phyloP scores from a whole-genome alignment of 2,113 vertebrate genomes.

The Spea multiplicata region DNA sequence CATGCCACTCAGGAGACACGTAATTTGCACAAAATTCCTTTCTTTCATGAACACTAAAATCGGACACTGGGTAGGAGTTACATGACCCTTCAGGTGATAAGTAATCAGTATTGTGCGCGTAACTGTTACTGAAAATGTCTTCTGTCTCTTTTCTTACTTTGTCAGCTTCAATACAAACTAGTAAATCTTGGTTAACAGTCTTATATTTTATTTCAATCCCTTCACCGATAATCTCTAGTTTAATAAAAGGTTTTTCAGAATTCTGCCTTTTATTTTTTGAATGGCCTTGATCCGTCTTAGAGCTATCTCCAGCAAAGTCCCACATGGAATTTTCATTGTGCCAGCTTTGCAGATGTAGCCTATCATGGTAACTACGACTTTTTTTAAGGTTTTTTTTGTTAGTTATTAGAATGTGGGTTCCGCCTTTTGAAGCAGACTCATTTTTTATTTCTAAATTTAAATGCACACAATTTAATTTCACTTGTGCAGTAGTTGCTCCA shows the following conservation, averaged over 20 bases:
- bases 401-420: constrained; percentile 54
- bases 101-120: constrained; percentile 53
- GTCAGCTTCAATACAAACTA: constrained; percentile 56
- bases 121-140: constrained; percentile 13
- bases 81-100: constrained; percentile 49
- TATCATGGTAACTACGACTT: constrained; percentile 23
- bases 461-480: constrained; percentile 60
- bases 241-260: constrained; percentile 52
- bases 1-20: constrained; percentile 45
- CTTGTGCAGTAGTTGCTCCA: constrained; percentile 61
- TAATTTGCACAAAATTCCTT: constrained; percentile 36
- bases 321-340: constrained; percentile 30
- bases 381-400: constrained; percentile 54
- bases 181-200: constrained; percentile 53
- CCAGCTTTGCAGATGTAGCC: constrained; percentile 49
- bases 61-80: constrained; percentile 48
- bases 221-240: constrained; percentile 58
- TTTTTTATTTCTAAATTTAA: constrained; percentile 73
- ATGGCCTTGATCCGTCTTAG: constrained; percentile 5
- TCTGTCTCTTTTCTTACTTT: constrained; percentile 38
- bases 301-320: constrained; percentile 20
- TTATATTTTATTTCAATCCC: constrained; percentile 56
- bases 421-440: constrained; percentile 50
- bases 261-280: constrained; percentile 43
- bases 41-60: constrained; percentile 51